Evolutionary conservation across 1,140 invertebrate species (phyloP).

Genomic region (Drosophila kepulauana): DNA sequence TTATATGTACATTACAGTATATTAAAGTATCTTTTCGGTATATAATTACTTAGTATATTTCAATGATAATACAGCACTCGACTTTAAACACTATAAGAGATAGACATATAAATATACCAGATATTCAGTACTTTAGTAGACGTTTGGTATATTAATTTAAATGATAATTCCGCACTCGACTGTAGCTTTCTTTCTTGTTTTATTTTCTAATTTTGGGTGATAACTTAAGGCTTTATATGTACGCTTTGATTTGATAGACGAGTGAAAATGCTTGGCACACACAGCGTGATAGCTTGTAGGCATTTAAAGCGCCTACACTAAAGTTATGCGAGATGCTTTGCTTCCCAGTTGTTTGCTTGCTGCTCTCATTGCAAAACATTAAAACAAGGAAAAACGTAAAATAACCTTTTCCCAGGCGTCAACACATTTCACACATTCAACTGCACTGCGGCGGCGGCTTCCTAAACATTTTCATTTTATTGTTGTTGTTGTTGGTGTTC

Average conservation of each 20-base stretch:
- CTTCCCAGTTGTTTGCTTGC: slow-evolving; percentile 9
- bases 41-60: no score
- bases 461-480: slow-evolving; percentile 63
- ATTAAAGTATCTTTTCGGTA: no score
- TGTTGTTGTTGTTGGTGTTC: slow-evolving; percentile 54
- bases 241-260: slow-evolving; percentile 14
- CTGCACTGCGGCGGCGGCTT: slow-evolving; percentile 22
- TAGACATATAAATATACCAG: no score
- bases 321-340: not conserved
- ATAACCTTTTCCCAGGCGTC: slow-evolving; percentile 66
- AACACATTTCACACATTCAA: slow-evolving; percentile 75
- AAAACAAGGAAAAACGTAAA: slow-evolving; percentile 14
- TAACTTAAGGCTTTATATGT: slow-evolving; percentile 13
- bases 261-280: slow-evolving; percentile 21
- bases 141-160: no score
- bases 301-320: slow-evolving; percentile 28
- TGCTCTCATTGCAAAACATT: slow-evolving; percentile 25
- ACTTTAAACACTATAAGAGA: no score
- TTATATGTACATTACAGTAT: no score
- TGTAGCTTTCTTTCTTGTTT: no score
- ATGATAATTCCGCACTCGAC: no score
- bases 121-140: no score
- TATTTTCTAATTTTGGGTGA: not conserved
- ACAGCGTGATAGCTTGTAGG: slow-evolving; percentile 28
- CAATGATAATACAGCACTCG: no score